Evolutionary conservation across 2,113 vertebrate genomes (phyloP).

Genomic region (Perca fluviatilis): DNA sequence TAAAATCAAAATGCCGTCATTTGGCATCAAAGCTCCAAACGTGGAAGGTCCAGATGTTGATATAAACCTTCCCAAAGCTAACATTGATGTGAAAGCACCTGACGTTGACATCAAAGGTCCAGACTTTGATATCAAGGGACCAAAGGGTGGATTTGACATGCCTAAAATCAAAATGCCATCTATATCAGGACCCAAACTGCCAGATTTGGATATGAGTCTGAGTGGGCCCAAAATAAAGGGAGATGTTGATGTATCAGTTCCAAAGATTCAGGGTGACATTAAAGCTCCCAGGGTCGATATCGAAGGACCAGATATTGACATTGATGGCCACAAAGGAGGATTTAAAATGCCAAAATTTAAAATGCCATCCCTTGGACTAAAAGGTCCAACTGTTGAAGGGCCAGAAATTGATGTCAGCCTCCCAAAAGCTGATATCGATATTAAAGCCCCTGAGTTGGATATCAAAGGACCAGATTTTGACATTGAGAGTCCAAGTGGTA

Average conservation of each 20-base stretch:
- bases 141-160: conserved; percentile 2
- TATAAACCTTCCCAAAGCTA: neutral
- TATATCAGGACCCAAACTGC: neutral
- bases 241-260: conserved; percentile 18
- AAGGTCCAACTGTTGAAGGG: neutral
- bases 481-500: too few species aligned
- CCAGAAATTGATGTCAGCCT: neutral
- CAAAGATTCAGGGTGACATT: conserved; percentile 42
- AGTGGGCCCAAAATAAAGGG: conserved; percentile 22
- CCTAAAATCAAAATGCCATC: conserved; percentile 31
- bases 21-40: neutral
- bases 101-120: conserved; percentile 22
- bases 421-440: neutral
- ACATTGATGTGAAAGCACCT: neutral
- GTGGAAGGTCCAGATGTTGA: neutral
- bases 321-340: conserved; percentile 30
- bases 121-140: neutral
- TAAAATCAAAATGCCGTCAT: conserved; percentile 2
- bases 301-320: conserved; percentile 39
- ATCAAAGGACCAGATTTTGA: neutral
- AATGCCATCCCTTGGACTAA: neutral
- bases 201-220: neutral
- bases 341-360: conserved; percentile 7
- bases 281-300: conserved; percentile 56
- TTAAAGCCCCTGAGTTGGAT: neutral